phyloP scores from a whole-genome alignment of 2,888 invertebrate genomes.

The Drosophila flavopinicola region DNA sequence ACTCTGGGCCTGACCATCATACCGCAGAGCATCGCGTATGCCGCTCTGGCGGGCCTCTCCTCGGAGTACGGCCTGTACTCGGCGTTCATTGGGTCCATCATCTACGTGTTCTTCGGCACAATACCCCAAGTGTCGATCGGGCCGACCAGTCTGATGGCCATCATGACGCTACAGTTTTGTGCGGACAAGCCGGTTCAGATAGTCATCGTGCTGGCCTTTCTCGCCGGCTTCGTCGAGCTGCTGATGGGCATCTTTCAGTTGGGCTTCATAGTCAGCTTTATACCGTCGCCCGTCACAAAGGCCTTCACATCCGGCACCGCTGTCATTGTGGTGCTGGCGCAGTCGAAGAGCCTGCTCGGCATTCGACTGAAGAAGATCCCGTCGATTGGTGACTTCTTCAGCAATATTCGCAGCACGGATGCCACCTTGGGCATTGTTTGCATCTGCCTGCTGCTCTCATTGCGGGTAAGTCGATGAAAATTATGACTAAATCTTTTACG shows the following conservation, averaged over 20 bases:
- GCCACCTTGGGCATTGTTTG: conserved; percentile 88
- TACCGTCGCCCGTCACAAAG: conserved; percentile 92
- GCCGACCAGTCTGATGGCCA: conserved; percentile 96
- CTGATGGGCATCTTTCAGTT: conserved; percentile 92
- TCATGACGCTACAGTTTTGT: conserved; percentile 91
- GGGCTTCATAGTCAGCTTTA: conserved; percentile 93
- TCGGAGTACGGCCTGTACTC: conserved; percentile 97
- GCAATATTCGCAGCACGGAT: conserved; percentile 87
- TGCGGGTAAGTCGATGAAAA: conserved; percentile 87
- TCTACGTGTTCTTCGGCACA: conserved; percentile 94
- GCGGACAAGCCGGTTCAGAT: conserved; percentile 89
- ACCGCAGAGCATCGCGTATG: conserved; percentile 97
- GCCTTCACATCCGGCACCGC: conserved; percentile 94
- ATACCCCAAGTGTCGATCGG: conserved; percentile 94
- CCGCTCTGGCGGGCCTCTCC: conserved; percentile 91
- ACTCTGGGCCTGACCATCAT: conserved; percentile 96
- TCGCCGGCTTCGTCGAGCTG: conserved; percentile 91
- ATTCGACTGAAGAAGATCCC: conserved; percentile 85
- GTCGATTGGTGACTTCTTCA: conserved; percentile 83
- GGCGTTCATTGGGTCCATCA: conserved; percentile 94
- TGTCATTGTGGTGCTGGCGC: conserved; percentile 90
- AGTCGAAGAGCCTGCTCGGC: conserved; percentile 90
- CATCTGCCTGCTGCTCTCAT: conserved; percentile 87
- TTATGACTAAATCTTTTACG: neutral
- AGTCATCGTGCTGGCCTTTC: conserved; percentile 90